Percentiles rank a stretch among this genome's conserved stretches.
Conservation (phyloP, 2,113 vertebrate species). For the Pseudonaja textilis region DNA sequence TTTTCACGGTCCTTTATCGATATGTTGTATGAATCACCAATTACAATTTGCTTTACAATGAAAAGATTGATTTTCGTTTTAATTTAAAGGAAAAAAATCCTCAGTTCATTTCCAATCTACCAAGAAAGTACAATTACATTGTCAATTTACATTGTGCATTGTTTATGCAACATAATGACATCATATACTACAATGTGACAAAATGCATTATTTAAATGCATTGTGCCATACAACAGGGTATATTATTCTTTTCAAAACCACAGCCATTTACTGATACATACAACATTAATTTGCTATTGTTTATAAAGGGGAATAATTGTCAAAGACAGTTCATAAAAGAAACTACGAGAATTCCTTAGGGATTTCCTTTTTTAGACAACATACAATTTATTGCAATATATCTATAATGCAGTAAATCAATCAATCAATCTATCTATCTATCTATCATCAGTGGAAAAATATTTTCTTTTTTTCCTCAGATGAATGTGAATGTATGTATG, state of each 20-base stretch:
- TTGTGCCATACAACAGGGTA: background rate
- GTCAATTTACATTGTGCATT: background rate
- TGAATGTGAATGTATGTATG: no score
- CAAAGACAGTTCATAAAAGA: accelerated
- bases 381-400: background rate
- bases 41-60: background rate
- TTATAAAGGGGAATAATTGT: background rate
- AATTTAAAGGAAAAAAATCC: conserved; percentile 28
- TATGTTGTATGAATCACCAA: conserved; percentile 36
- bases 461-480: background rate
- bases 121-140: conserved; percentile 8
- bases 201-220: background rate
- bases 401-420: background rate
- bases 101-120: conserved; percentile 27
- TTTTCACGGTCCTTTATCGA: conserved; percentile 50
- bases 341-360: background rate
- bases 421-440: background rate
- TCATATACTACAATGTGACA: background rate
- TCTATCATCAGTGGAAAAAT: background rate
- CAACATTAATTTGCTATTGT: background rate
- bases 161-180: background rate
- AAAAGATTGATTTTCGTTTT: background rate
- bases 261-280: background rate
- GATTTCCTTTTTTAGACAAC: accelerated
- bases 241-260: background rate